Conservation (phyloP, 1,140 invertebrate species). For the Antheraea pernyi region DNA sequence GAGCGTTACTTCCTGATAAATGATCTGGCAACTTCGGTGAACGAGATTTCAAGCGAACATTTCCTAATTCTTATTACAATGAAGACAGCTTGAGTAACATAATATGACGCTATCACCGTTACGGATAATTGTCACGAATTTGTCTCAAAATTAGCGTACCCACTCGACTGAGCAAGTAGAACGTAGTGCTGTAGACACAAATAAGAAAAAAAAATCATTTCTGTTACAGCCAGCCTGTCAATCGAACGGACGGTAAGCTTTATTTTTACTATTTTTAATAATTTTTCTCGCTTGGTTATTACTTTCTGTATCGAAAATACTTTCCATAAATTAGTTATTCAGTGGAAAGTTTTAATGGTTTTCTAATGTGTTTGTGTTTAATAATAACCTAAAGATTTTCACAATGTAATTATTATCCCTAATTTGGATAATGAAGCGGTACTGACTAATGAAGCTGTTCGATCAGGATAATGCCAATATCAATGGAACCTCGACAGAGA, state of each 20-base stretch:
- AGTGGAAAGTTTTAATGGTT: conserved; percentile 21
- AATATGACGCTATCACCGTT: conserved; percentile 19
- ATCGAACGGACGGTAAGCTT: conserved; percentile 25
- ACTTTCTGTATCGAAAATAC: conserved; percentile 36
- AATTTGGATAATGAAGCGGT: no score
- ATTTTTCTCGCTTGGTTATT: conserved; percentile 25
- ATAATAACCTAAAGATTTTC: background rate
- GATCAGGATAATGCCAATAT: no score
- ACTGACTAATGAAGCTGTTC: no score
- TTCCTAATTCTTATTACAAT: conserved; percentile 8
- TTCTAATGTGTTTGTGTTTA: background rate
- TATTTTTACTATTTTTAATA: conserved; percentile 26
- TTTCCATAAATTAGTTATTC: conserved; percentile 32
- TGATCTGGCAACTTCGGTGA: background rate
- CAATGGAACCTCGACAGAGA: no score
- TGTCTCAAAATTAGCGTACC: conserved; percentile 34
- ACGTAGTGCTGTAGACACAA: conserved; percentile 29
- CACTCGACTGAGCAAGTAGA: conserved; percentile 28
- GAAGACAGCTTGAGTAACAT: conserved; percentile 6
- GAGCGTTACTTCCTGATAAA: background rate
- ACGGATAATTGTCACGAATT: conserved; percentile 34
- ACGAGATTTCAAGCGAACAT: conserved; percentile 5
- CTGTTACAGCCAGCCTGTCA: conserved; percentile 24
- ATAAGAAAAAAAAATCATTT: conserved; percentile 22
- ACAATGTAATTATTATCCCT: no score